Conservation (phyloP, 2,113 vertebrate genomes). For the Callocephalon fimbriatum region DNA sequence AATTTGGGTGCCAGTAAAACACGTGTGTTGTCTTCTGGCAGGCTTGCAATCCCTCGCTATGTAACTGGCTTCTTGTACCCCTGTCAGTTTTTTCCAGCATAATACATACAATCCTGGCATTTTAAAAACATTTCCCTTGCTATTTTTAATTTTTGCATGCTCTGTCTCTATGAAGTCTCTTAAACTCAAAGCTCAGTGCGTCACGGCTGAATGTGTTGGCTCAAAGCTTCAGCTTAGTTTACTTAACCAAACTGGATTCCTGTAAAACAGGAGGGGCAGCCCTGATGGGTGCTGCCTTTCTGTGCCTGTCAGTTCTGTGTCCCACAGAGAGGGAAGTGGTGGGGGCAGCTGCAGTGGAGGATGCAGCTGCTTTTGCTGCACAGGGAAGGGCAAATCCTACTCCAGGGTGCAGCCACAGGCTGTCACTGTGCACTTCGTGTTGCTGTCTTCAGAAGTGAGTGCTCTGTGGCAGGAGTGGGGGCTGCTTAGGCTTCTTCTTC, state of each 20-base stretch:
- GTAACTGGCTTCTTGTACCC: background rate
- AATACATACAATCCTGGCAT: background rate
- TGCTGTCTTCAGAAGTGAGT: background rate
- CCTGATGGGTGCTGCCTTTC: background rate
- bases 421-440: rapidly evolving
- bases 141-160: background rate
- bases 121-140: background rate
- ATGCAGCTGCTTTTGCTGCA: background rate
- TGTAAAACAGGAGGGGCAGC: background rate
- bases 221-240: background rate
- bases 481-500: background rate
- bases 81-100: rapidly evolving
- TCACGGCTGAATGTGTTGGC: background rate
- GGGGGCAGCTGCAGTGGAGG: background rate
- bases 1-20: background rate
- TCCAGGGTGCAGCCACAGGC: rapidly evolving
- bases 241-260: background rate
- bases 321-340: rapidly evolving
- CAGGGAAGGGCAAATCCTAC: background rate
- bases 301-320: too few species aligned
- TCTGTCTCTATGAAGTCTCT: background rate
- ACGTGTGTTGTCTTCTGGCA: rapidly evolving
- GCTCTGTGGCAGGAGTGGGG: background rate
- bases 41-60: background rate
- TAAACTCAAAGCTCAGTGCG: background rate